Percentiles rank a stretch among this genome's conserved stretches.
Conservation (phyloP, 2,113 vertebrate genomes). For the Lamprologus tigripictilis region DNA sequence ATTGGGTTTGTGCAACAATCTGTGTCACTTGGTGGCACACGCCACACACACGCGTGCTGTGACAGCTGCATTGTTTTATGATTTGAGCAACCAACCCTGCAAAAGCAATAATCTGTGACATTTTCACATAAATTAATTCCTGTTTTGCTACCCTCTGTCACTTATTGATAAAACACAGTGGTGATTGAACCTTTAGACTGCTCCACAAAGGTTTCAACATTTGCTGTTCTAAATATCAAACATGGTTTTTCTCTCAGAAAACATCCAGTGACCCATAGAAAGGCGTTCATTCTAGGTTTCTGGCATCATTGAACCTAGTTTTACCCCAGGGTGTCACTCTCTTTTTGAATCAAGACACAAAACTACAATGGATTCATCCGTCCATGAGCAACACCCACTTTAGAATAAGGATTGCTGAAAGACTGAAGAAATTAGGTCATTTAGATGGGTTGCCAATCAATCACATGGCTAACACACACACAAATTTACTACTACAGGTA, state of each 20-base stretch:
- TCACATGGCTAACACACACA: neutral
- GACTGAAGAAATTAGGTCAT: neutral
- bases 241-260: neutral
- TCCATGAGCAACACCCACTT: neutral
- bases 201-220: neutral
- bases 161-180: neutral
- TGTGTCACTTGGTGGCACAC: neutral
- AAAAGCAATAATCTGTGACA: conserved; percentile 33
- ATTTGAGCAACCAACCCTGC: neutral
- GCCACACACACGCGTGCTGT: neutral
- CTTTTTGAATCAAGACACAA: neutral
- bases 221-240: neutral
- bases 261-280: neutral
- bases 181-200: neutral
- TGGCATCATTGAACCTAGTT: neutral
- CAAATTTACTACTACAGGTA: neutral
- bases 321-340: neutral
- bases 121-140: conserved; percentile 22
- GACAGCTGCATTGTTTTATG: neutral
- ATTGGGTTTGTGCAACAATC: conserved; percentile 26
- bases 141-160: neutral
- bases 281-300: neutral
- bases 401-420: neutral
- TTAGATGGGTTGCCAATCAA: neutral
- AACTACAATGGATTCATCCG: neutral